phyloP scores from a whole-genome alignment of 2,888 invertebrate species.

The Hyles lineata region DNA sequence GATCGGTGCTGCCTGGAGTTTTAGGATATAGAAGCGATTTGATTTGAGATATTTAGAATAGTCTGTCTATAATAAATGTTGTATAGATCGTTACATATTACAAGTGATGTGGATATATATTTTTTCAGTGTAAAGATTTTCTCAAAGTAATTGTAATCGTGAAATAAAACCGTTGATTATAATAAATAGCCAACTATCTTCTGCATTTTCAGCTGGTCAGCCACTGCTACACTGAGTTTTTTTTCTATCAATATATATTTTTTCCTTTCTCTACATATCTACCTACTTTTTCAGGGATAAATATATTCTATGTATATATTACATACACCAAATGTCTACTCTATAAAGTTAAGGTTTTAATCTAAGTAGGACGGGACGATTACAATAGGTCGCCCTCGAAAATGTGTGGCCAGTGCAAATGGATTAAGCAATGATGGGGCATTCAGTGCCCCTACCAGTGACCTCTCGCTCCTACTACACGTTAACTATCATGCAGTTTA shows the following conservation, averaged over 20 bases:
- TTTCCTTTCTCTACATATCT: neutral
- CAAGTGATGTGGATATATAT: too few species aligned
- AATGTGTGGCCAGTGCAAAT: conserved; percentile 62
- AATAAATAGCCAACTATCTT: too few species aligned
- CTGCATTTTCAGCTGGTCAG: too few species aligned
- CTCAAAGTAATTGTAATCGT: too few species aligned
- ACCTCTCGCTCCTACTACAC: conserved; percentile 18
- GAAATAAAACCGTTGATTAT: too few species aligned
- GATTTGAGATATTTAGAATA: too few species aligned
- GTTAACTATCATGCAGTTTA: neutral
- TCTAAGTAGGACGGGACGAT: conserved; percentile 38
- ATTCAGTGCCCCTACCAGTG: conserved; percentile 37
- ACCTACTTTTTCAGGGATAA: neutral
- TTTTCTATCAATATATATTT: too few species aligned
- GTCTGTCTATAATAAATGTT: neutral
- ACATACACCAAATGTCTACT: conserved; percentile 28
- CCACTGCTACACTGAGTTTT: too few species aligned
- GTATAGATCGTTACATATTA: too few species aligned
- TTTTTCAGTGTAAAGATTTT: too few species aligned
- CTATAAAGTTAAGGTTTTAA: conserved; percentile 34
- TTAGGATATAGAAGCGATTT: neutral
- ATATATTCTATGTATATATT: neutral
- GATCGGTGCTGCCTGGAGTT: neutral
- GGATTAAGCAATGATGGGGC: conserved; percentile 71
- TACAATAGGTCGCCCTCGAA: conserved; percentile 40